Conservation (phyloP, 2,888 invertebrate species). For the Drosophila engyochracea region DNA sequence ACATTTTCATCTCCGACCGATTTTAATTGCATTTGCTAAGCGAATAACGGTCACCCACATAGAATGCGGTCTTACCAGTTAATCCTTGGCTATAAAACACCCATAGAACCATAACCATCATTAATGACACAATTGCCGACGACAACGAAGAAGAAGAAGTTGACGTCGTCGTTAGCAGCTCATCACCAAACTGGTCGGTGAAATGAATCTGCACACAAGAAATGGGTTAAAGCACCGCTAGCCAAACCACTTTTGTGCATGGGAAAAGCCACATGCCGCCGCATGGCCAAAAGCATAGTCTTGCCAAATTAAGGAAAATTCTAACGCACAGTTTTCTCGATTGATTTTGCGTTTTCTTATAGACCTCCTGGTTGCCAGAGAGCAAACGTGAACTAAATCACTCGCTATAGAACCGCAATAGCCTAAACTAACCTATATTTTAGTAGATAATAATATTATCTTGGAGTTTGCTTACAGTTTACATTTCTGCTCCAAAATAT, state of each 20-base stretch:
- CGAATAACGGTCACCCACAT: conserved; percentile 53
- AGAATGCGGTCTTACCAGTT: conserved; percentile 54
- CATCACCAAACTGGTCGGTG: conserved; percentile 49
- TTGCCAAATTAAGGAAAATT: conserved; percentile 13
- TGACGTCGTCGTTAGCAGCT: conserved; percentile 31
- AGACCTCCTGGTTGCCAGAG: not conserved
- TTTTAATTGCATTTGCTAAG: conserved; percentile 49
- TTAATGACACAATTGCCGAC: conserved; percentile 42
- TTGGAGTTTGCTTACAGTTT: not conserved
- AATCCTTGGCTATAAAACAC: conserved; percentile 37
- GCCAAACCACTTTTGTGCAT: conserved; percentile 16
- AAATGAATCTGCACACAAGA: conserved; percentile 13
- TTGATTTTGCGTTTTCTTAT: conserved; percentile 1
- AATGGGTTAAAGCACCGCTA: conserved; percentile 54
- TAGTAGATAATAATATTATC: not conserved
- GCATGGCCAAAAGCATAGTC: not conserved
- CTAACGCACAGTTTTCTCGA: not conserved
- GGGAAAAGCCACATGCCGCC: not conserved
- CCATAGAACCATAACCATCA: conserved; percentile 22
- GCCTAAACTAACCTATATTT: not conserved
- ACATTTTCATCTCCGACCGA: conserved; percentile 22
- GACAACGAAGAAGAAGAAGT: conserved; percentile 7
- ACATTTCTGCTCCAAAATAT: not conserved
- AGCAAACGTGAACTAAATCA: not conserved
- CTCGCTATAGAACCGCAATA: not conserved